A percentile compares a stretch with the other conserved stretches of the same genome.
Conservation (phyloP, 2,113 vertebrate species). For the Procavia capensis region DNA sequence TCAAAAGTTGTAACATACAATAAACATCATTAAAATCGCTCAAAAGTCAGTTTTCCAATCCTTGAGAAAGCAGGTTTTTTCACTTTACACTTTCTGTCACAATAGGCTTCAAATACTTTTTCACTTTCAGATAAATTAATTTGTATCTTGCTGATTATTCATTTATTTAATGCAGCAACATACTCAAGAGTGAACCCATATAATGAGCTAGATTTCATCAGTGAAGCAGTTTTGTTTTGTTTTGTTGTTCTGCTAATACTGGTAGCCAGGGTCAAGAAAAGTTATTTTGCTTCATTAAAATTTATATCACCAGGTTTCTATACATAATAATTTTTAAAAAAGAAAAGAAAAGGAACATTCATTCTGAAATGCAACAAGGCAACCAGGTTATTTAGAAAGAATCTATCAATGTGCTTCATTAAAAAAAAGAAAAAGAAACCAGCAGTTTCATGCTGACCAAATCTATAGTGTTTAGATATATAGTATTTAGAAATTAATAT, state of each 20-base stretch:
- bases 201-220: slow-evolving; percentile 32
- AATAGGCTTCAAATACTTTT: slow-evolving; percentile 60
- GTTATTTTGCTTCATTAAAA: slow-evolving; percentile 25
- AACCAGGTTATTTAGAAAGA: slow-evolving; percentile 41
- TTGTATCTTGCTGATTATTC: slow-evolving; percentile 51
- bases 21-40: not conserved
- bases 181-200: not conserved
- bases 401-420: not conserved
- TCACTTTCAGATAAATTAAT: slow-evolving; percentile 49
- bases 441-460: not conserved
- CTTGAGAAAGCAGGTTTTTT: slow-evolving; percentile 51
- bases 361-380: slow-evolving; percentile 43
- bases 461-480: not conserved
- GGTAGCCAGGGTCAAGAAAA: not conserved
- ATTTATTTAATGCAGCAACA: slow-evolving; percentile 11
- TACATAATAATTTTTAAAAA: not conserved
- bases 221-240: not conserved
- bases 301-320: slow-evolving; percentile 33
- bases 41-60: not conserved
- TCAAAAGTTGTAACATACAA: not conserved
- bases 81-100: not conserved
- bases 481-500: not conserved
- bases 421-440: not conserved
- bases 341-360: not conserved
- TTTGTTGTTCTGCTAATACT: slow-evolving; percentile 66